A percentile compares a stretch with the other conserved stretches of the same genome.
Conservation (phyloP, 2,797 vertebrate species). For the Vultur gryphus region DNA sequence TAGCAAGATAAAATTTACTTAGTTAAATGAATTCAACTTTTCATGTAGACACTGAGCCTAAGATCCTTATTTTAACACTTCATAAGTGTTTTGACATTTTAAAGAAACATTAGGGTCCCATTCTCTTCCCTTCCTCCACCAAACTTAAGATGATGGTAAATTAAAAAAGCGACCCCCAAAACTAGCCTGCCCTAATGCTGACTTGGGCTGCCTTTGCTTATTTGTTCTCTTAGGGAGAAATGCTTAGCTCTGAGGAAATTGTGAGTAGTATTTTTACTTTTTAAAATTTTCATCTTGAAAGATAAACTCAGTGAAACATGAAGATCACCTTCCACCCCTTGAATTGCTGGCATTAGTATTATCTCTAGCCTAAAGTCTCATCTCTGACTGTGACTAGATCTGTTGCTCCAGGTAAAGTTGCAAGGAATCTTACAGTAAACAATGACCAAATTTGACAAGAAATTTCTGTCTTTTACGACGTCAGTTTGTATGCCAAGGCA, state of each 20-base stretch:
- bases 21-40: not conserved
- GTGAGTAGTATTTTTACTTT: not conserved
- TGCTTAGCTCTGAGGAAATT: slow-evolving; percentile 48
- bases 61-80: not conserved
- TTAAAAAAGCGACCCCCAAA: not conserved
- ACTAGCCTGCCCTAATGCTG: not conserved
- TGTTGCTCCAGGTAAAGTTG: not conserved
- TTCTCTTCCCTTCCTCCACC: not conserved
- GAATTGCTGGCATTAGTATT: not conserved
- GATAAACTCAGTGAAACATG: not conserved
- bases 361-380: not conserved
- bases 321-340: not conserved
- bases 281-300: not conserved
- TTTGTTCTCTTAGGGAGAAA: not conserved
- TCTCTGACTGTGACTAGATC: not conserved
- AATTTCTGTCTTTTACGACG: not conserved
- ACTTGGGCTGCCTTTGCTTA: not conserved
- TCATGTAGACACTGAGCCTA: not conserved
- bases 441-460: not conserved
- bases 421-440: not conserved
- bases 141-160: not conserved
- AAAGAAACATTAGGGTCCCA: not conserved
- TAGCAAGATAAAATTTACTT: not conserved
- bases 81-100: not conserved
- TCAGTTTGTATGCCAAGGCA: not conserved